phyloP scores from a whole-genome alignment of 1,140 invertebrate species.

The Psix sp. region DNA sequence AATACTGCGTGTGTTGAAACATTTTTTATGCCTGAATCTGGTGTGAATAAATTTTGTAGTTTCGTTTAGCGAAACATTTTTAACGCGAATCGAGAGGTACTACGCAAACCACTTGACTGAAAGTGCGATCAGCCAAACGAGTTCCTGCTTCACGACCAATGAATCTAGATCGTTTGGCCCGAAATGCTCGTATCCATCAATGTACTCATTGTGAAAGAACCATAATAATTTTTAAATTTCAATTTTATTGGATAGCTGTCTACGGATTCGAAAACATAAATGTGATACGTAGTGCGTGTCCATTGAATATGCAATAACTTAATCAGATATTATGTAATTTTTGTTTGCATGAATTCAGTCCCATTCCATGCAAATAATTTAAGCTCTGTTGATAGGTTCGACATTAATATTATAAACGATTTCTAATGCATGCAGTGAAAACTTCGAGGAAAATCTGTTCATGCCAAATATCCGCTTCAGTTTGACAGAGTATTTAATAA shows the following conservation, averaged over 20 bases:
- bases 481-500: no score
- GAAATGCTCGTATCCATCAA: neutral
- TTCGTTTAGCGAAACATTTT: slow-evolving; percentile 12
- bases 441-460: no score
- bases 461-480: no score
- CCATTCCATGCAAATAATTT: no score
- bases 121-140: slow-evolving; percentile 15
- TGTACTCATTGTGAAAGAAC: slow-evolving; percentile 9
- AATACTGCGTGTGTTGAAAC: slow-evolving; percentile 26
- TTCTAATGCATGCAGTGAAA: no score
- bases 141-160: slow-evolving; percentile 1
- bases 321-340: slow-evolving; percentile 5
- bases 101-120: no score
- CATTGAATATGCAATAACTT: slow-evolving; percentile 17
- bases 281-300: slow-evolving; percentile 5
- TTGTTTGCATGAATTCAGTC: slow-evolving; percentile 8
- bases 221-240: no score
- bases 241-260: no score
- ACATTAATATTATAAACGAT: no score
- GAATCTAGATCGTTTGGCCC: no score
- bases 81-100: no score
- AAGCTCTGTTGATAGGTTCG: no score
- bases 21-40: slow-evolving; percentile 25
- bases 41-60: slow-evolving; percentile 23
- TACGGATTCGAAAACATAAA: neutral